phyloP scores from a whole-genome alignment of 2,888 invertebrate species.

The Acronicta aceris region DNA sequence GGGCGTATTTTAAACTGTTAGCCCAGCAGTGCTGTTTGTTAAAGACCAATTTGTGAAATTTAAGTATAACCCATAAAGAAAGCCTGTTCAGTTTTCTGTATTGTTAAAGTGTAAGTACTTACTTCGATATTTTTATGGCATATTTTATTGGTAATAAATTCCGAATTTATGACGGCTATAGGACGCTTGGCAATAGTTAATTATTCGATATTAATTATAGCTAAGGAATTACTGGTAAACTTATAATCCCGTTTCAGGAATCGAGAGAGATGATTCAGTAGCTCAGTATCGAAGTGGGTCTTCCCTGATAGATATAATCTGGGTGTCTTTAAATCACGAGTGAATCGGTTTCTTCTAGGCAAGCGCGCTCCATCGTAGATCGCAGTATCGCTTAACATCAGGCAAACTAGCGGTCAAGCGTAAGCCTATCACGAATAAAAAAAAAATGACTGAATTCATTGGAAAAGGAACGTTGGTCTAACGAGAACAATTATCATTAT shows the following conservation, averaged over 20 bases:
- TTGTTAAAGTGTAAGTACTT: slow-evolving; percentile 51
- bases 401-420: no score
- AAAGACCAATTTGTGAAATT: slow-evolving; percentile 71
- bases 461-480: no score
- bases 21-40: slow-evolving; percentile 66
- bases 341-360: no score
- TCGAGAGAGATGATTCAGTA: neutral
- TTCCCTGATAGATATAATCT: no score
- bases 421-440: no score
- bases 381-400: no score
- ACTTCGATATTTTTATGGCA: slow-evolving; percentile 54
- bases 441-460: no score
- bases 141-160: slow-evolving; percentile 45
- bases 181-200: slow-evolving; percentile 30
- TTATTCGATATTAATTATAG: slow-evolving; percentile 32
- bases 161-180: slow-evolving; percentile 41
- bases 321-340: no score
- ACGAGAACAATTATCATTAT: neutral
- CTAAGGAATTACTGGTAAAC: slow-evolving; percentile 4
- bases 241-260: neutral
- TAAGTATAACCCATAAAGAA: slow-evolving; percentile 62
- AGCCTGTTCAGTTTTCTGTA: slow-evolving; percentile 59
- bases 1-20: slow-evolving; percentile 71
- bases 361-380: no score
- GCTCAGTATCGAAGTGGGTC: no score